These are phyloP conservation scores for Megaceryle torquata DNA, from an alignment of 2,113 vertebrate genomes.

Conservation along the genomic window DNA sequence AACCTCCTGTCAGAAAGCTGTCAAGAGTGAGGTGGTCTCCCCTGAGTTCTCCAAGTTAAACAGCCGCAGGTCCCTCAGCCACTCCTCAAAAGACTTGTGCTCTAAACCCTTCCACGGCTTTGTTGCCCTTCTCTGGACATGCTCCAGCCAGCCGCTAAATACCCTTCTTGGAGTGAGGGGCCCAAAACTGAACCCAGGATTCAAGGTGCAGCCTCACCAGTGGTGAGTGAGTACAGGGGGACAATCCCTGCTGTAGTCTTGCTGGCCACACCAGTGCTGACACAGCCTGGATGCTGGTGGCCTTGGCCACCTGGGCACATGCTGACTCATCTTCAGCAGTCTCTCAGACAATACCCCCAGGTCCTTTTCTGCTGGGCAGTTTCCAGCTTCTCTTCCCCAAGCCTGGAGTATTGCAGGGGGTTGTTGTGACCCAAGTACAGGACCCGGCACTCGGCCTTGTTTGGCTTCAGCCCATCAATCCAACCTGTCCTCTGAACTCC, in stretches of 20 bases:
- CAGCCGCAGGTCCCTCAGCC: not conserved
- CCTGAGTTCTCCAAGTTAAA: not conserved
- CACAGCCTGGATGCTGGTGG: not conserved
- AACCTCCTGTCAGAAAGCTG: not conserved
- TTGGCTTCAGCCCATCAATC: not conserved
- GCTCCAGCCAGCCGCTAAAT: not conserved
- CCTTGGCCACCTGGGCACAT: no score
- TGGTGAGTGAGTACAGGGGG: not conserved
- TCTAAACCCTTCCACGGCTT: not conserved
- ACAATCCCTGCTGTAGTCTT: not conserved
- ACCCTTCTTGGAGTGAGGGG: no score
- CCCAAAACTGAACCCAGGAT: no score
- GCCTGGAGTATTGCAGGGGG: not conserved
- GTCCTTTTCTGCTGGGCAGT: not conserved
- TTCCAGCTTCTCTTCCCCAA: not conserved
- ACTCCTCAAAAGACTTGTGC: not conserved
- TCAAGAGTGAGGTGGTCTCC: not conserved
- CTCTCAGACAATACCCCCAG: no score
- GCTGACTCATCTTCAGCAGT: not conserved
- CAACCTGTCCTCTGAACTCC: not conserved
- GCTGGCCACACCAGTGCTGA: not conserved
- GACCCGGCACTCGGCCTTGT: not conserved
- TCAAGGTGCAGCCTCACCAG: no score
- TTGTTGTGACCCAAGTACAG: not conserved
- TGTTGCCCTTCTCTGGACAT: not conserved